Base-by-base conservation (phyloP, 2,113 vertebrate species). In the Haplotaxodon microlepis region DNA sequence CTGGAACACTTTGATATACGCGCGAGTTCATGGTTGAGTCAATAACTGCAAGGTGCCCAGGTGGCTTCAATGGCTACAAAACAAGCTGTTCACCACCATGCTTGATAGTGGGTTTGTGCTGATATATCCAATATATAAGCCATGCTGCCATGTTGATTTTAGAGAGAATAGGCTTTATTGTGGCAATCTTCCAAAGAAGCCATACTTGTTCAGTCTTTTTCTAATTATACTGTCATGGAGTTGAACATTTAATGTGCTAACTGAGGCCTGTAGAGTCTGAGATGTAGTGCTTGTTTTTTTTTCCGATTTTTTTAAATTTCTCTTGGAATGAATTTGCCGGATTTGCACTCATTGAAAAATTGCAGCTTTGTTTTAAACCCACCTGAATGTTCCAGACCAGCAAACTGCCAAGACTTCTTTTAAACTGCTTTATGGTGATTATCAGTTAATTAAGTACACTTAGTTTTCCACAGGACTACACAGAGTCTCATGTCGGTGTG, bases 261-360 rank as follows among this genome's bases (percentile, higher is more conserved):
- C 66, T 10, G 38, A 73, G 0, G 66, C 21, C 66, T 73, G 13
- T 45, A 42, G 38, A 73, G 38, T 38, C 63, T 21, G 63, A 69
- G 11, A 69, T 38, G 7, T 45, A 16, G n/a, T 9, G 8, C 1
- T 42, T 24, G 11, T 1, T 71, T 42, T 9, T 24, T 16, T 42
- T 6, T 0, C 3, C 0, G 1, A 31, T 19, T 61, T 36, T 36
- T 63, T 36, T 0, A 3, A 63, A 69, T 69, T 69, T 69, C 63
- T 69, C 8, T 73, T 45, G 38, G 66, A 42, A 42, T 27, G 38
- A 45, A 16, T 73, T 10, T 45, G 13, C 66, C 0, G 0, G 13
- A 73, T 24, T 24, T 73, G n/a, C 66, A 45, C 38, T 27, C 21
- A 42, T 9, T 40, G n/a, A 14, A 71, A 42, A 24, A 45, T 45